Evolutionary conservation across 2,797 vertebrate species (phyloP), one percentile per base, ranked within the genome.

Genomic region (Podarcis lilfordi): DNA sequence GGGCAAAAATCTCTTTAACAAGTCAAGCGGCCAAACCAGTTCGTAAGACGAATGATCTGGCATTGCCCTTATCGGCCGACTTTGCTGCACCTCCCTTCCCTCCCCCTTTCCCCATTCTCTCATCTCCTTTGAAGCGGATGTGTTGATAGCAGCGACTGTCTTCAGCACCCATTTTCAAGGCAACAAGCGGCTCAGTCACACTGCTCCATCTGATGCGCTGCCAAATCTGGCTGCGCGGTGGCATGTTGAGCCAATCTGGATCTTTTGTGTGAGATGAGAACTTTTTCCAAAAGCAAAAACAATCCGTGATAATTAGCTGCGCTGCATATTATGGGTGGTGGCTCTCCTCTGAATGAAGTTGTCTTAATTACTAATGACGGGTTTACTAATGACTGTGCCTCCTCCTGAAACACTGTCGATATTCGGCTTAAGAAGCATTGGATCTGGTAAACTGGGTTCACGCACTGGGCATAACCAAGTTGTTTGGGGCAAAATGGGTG

Each of bases 301-400:
- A 64, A 72, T 69, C 68, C 90, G 80, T 91, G 89, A 69, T 94
- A 90, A 95, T 96, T 94, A 86, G 93, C 92, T 92, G 89, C 91
- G 85, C 90, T 82, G 68, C 86, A 59, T 80, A 71, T 61, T 19
- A 25, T 1, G 84, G 78, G 43, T 32, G 17, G 1, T 7, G 0
- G 35, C 85, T 90, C 88, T 82, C 21, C 85, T 55, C 1, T 91
- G 89, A 94, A 83, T 66, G 89, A 92, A 88, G 90, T 85, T 11
- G 64, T 43, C 86, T 78, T 95, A 91, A 95, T 95, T 89, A 25
- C 85, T 68, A n/a, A 80, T 55, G 94, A 85, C 88, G 90, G 27
- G 64, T 78, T 32, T 90, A 66, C 64, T 37, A 43, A 43, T 43
- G 40, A 43, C 37, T 45, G 50, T 13, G 1, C 80, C 66, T 85